A percentile compares a stretch with the other conserved stretches of the same genome.
Conservation (phyloP, 2,113 vertebrate genomes). For the Telmatochromis sp. region DNA sequence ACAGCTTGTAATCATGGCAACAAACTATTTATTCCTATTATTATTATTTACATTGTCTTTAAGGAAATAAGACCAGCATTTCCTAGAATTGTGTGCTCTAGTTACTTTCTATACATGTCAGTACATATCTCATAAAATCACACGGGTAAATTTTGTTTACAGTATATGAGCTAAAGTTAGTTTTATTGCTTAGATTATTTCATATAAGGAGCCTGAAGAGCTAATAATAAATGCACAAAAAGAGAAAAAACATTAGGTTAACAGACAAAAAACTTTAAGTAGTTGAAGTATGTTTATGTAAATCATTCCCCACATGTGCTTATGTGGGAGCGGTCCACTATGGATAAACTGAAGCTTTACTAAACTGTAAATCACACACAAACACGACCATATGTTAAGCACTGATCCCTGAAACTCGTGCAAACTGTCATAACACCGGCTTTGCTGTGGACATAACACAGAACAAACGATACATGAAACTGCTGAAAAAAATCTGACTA, state of each 20-base stretch:
- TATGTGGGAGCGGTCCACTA: not conserved
- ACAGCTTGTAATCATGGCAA: not conserved
- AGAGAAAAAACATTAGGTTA: not conserved
- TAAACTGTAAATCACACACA: not conserved
- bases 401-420: not conserved
- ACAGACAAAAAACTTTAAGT: not conserved
- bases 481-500: not conserved
- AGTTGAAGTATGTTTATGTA: not conserved
- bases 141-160: not conserved
- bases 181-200: not conserved
- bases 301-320: not conserved
- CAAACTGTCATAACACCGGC: not conserved
- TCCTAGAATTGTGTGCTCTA: not conserved
- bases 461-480: not conserved
- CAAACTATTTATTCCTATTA: not conserved
- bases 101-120: not conserved
- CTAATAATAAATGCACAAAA: not conserved
- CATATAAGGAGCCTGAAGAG: not conserved
- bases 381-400: not conserved
- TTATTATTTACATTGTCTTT: not conserved
- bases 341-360: not conserved
- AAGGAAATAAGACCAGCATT: not conserved
- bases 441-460: not conserved
- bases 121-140: not conserved
- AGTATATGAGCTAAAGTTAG: not conserved